Conservation (phyloP, 1,140 invertebrate species). For the Drosophila oshimai region DNA sequence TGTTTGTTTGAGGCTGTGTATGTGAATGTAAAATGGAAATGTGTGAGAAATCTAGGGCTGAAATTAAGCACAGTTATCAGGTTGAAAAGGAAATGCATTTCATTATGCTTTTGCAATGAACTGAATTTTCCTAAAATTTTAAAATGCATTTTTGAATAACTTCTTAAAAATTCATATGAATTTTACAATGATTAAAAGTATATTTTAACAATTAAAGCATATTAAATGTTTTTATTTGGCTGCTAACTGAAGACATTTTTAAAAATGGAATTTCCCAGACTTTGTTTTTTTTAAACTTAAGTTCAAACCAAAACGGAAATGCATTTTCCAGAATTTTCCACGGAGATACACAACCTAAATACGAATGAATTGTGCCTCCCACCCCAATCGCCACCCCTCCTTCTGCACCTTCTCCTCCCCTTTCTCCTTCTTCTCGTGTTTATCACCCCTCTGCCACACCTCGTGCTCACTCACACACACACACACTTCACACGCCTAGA, state of each 20-base stretch:
- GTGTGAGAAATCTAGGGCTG: neutral
- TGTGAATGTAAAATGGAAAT: neutral
- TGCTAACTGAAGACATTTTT: too few relatives aligned
- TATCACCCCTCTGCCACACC: slow-evolving; percentile 29
- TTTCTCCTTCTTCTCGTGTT: neutral
- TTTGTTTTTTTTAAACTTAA: too few relatives aligned
- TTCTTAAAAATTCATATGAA: too few relatives aligned
- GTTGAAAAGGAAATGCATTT: slow-evolving; percentile 10
- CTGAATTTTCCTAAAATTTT: too few relatives aligned
- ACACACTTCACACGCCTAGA: slow-evolving; percentile 32
- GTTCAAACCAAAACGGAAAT: neutral
- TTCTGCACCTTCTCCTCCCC: neutral
- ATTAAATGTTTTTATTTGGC: too few relatives aligned
- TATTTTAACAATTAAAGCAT: too few relatives aligned
- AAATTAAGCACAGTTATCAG: neutral
- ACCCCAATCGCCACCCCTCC: neutral
- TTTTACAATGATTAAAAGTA: too few relatives aligned
- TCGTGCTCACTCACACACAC: slow-evolving; percentile 13
- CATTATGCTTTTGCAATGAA: too few relatives aligned
- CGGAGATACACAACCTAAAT: slow-evolving; percentile 37
- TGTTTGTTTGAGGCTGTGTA: neutral
- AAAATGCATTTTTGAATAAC: too few relatives aligned
- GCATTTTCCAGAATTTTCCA: slow-evolving; percentile 56
- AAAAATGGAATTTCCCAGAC: neutral
- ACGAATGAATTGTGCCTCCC: slow-evolving; percentile 4